A percentile compares a stretch with the other conserved stretches of the same genome.
These are phyloP conservation scores for Hylaeus volcanicus DNA, from an alignment of 1,140 invertebrate species.

Conservation along the genomic window DNA sequence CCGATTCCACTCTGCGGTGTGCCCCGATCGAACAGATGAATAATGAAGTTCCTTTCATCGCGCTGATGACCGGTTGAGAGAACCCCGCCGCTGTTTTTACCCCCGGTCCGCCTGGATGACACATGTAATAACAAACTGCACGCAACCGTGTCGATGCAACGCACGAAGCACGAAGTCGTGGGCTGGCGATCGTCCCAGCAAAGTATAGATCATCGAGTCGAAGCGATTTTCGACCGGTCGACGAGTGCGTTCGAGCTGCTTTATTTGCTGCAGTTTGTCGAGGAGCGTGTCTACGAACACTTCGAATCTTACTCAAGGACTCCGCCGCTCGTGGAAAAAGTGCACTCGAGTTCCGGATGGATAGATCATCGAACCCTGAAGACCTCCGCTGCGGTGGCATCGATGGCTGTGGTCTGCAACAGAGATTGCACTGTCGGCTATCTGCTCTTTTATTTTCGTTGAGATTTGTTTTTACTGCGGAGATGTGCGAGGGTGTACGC, in stretches of 20 bases:
- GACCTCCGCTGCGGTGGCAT: no score
- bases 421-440: no score
- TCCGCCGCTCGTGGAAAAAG: no score
- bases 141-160: slow-evolving; percentile 53
- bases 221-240: slow-evolving; percentile 3
- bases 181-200: not conserved
- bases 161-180: not conserved
- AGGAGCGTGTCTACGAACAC: no score
- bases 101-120: slow-evolving; percentile 42
- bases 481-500: no score
- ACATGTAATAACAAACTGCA: slow-evolving; percentile 71
- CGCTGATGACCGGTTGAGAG: slow-evolving; percentile 53
- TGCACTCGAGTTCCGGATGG: no score
- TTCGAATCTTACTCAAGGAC: no score
- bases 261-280: not conserved
- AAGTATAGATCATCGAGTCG: slow-evolving; percentile 10
- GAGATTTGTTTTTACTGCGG: no score
- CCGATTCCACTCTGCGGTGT: slow-evolving; percentile 12
- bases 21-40: slow-evolving; percentile 64
- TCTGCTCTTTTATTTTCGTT: no score
- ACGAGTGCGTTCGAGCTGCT: no score
- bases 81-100: slow-evolving; percentile 58
- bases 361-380: no score
- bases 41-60: slow-evolving; percentile 71
- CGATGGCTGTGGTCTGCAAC: no score